Evolutionary conservation across 2,888 invertebrate genomes (phyloP), one percentile per base, ranked within the genome.

Genomic region (Shargacucullia verbasci): DNA sequence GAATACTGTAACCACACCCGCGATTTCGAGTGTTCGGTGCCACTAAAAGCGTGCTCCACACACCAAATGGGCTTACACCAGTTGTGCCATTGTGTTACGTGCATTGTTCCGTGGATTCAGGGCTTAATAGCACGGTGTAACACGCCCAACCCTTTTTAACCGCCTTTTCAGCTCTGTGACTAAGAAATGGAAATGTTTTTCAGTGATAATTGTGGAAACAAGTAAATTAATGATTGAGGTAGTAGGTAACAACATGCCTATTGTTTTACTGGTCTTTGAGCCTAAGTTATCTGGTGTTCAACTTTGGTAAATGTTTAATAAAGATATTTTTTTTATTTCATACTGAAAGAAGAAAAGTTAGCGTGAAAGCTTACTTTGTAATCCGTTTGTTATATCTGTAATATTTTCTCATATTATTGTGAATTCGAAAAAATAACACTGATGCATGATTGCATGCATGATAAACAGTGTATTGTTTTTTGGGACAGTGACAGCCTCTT

Each of bases 41-140:
- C 70, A 66, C 73, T 86, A 82, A 85, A 86, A 86, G 86, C 84
- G 68, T 72, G 71, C 81, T 80, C 74, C 65, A 69, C 76, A 64
- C 78, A 50, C 58, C 71, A 72, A 81, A 80, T 66, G 78, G 76
- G 76, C 76, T 79, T 61, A 76, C 82, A 80, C 80, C 82, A 78
- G 78, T 70, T 76, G 73, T 66, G 64, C 79, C 73, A 78, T 80
- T 78, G 81, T 78, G 76, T 45, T 39, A 20, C 70, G 46, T 35
- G 57, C 77, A 85, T 84, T 86, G 86, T 86, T 82, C 81, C 76
- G 70, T 70, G 76, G 76, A 79, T 71, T 70, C 65, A 62, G 59
- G 54, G 52, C 73, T 74, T 75, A 77, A 80, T 73, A 73, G 76
- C 59, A 35, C 70, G 55, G 59, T 72, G 66, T 56, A 53, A 65